These are phyloP conservation scores for Stomorhina lunata DNA, from an alignment of 2,888 invertebrate genomes.

Conservation along the genomic window DNA sequence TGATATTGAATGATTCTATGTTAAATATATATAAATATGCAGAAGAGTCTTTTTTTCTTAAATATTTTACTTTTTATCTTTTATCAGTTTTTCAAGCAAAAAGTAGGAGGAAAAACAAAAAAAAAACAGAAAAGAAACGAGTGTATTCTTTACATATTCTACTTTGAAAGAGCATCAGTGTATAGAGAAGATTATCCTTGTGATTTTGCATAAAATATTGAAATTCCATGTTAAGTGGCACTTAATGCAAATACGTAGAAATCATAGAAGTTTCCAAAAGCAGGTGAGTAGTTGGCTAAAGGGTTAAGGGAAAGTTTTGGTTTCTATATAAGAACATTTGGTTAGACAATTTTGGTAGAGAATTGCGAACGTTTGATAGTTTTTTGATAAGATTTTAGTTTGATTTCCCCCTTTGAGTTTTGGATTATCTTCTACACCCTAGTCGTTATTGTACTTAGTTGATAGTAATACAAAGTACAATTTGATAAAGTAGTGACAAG, in stretches of 20 bases:
- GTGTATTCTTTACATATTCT: neutral
- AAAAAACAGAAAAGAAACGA: conserved; percentile 20
- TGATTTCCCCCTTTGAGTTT: neutral
- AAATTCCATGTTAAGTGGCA: conserved; percentile 77
- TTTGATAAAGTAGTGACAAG: conserved; percentile 63
- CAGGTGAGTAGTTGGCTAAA: too few species aligned
- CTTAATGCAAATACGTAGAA: conserved; percentile 75
- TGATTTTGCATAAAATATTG: conserved; percentile 77
- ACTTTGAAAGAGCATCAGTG: conserved; percentile 50
- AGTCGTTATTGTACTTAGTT: conserved; percentile 32
- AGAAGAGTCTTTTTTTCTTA: conserved; percentile 38
- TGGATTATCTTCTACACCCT: neutral
- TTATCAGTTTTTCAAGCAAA: neutral
- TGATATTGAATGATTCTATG: conserved; percentile 42
- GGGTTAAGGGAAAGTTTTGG: neutral
- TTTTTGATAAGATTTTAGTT: too few species aligned
- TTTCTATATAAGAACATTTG: too few species aligned
- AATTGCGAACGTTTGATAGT: too few species aligned
- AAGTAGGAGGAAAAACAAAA: neutral
- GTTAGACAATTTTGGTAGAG: too few species aligned
- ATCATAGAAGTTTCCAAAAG: conserved; percentile 39
- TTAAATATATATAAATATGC: conserved; percentile 11
- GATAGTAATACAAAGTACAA: conserved; percentile 58
- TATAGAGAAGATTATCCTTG: conserved; percentile 68
- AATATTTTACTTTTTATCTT: conserved; percentile 4